Percentiles rank a stretch among this genome's conserved stretches.
Evolutionary conservation across 2,113 vertebrate genomes (phyloP).

Genomic region (Dasypus novemcinctus): DNA sequence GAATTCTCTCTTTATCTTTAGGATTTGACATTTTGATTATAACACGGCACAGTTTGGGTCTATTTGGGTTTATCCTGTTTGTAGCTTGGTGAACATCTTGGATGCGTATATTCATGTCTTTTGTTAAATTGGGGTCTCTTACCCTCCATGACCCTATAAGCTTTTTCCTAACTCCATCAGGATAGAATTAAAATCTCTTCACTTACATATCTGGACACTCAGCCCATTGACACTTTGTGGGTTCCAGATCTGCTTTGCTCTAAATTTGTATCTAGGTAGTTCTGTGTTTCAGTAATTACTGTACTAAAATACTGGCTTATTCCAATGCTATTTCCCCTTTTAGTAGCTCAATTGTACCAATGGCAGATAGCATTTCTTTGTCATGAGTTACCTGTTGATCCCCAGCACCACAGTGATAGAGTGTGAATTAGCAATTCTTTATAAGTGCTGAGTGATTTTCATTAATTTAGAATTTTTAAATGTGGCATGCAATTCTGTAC

Average conservation of each 20-base stretch:
- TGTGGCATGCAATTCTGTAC: not conserved
- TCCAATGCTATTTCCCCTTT: not conserved
- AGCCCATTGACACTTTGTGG: not conserved
- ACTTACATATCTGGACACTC: not conserved
- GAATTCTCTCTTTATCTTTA: too few species aligned
- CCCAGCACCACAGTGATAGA: not conserved
- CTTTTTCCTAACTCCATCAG: not conserved
- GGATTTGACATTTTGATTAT: too few species aligned
- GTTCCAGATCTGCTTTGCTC: not conserved
- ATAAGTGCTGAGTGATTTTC: constrained; percentile 35
- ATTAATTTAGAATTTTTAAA: constrained; percentile 18
- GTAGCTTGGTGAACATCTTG: too few species aligned
- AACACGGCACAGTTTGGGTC: too few species aligned
- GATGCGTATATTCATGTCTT: too few species aligned
- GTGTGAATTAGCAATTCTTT: constrained; percentile 18
- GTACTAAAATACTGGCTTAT: not conserved
- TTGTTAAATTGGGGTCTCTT: not conserved
- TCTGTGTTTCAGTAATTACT: not conserved
- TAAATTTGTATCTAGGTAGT: not conserved
- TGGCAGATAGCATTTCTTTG: not conserved
- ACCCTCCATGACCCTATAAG: not conserved
- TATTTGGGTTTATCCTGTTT: too few species aligned
- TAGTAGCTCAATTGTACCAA: not conserved
- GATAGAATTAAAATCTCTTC: not conserved
- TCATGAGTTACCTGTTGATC: not conserved